Evolutionary conservation across 2,888 invertebrate species (phyloP).

Genomic region (Seira musarum): DNA sequence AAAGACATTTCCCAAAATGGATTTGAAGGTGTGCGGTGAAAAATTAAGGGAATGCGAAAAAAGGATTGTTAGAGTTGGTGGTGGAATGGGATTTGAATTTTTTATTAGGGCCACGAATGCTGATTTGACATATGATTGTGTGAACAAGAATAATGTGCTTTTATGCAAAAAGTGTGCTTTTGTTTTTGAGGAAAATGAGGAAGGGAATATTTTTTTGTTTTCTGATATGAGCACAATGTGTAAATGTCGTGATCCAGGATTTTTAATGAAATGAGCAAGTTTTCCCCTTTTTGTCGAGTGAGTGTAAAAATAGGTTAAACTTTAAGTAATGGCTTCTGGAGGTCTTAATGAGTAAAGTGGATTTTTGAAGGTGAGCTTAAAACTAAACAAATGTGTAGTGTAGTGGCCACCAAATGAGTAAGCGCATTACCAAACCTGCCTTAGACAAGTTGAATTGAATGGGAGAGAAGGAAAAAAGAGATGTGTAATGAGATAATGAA

Average conservation of each 20-base stretch:
- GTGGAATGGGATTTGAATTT: too few relatives aligned
- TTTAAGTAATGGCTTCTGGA: too few relatives aligned
- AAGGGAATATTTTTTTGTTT: not conserved
- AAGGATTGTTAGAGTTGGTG: too few relatives aligned
- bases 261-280: not conserved
- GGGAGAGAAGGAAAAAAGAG: constrained; percentile 14
- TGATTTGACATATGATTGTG: not conserved
- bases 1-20: not conserved
- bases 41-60: not conserved
- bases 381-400: not conserved
- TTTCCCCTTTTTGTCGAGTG: too few relatives aligned
- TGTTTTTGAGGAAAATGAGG: not conserved
- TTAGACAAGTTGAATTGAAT: not conserved
- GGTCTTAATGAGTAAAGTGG: not conserved
- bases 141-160: not conserved
- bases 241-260: constrained; percentile 40
- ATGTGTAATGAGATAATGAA: constrained; percentile 54
- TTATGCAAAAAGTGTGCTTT: not conserved
- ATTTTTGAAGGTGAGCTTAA: not conserved
- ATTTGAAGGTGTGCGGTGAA: not conserved
- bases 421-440: too few relatives aligned
- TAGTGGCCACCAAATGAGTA: constrained; percentile 37
- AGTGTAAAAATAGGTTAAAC: too few relatives aligned
- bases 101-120: too few relatives aligned
- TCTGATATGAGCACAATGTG: constrained; percentile 18